phyloP scores from a whole-genome alignment of 2,888 invertebrate genomes.

The Gonocerus acuteangulatus region DNA sequence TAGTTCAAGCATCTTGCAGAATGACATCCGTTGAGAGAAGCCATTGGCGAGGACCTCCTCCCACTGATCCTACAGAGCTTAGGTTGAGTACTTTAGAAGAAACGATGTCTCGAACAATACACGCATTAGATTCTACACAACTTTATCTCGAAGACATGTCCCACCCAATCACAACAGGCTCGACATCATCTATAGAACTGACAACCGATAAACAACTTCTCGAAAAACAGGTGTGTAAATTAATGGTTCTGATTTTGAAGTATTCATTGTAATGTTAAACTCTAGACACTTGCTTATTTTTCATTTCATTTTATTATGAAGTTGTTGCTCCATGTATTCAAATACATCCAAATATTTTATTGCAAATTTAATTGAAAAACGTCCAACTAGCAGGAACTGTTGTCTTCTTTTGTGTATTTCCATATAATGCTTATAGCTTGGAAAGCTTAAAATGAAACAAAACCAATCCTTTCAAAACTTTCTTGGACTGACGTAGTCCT shows the following conservation, averaged over 20 bases:
- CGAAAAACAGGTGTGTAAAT: constrained; percentile 34
- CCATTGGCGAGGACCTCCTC: constrained; percentile 28
- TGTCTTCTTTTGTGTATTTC: too few relatives aligned
- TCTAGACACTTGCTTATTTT: too few relatives aligned
- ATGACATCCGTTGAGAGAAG: constrained; percentile 43
- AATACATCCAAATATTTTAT: too few relatives aligned
- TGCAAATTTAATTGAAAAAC: too few relatives aligned
- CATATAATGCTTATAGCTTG: too few relatives aligned
- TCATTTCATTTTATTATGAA: too few relatives aligned
- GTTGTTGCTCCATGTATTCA: too few relatives aligned
- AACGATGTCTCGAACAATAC: constrained; percentile 46
- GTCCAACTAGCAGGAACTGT: too few relatives aligned
- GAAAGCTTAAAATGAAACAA: too few relatives aligned
- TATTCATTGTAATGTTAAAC: too few relatives aligned
- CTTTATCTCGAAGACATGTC: constrained; percentile 56
- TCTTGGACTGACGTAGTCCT: too few relatives aligned
- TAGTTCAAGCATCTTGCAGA: constrained; percentile 67
- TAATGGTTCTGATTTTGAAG: not conserved
- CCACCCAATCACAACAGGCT: not conserved
- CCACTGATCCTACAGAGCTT: constrained; percentile 23
- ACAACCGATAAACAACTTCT: constrained; percentile 35
- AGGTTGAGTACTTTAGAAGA: constrained; percentile 43
- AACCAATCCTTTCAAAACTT: too few relatives aligned
- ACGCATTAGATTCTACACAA: constrained; percentile 50
- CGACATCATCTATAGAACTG: not conserved